Evolutionary conservation across 2,888 invertebrate genomes (phyloP), one percentile per base, ranked within the genome.

Genomic region (Panorpa germanica): DNA sequence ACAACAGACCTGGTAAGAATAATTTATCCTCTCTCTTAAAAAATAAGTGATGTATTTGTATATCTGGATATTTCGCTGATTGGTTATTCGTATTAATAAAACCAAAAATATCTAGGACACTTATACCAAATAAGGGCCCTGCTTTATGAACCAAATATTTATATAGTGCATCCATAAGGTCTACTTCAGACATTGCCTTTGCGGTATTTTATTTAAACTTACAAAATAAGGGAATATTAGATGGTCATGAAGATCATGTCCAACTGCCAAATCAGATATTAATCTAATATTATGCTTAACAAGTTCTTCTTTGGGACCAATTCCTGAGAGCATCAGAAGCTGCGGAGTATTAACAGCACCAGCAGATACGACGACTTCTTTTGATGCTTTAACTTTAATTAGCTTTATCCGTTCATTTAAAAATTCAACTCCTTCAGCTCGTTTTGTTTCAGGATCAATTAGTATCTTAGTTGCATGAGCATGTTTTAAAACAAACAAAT

Each of bases 331-430:
- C 59, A 65, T 56, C n/a, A 69, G 47, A 8, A 70, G 43, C 39
- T 68, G 65, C 0, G 68, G 63, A 11, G 63, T 55, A 44, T 67
- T 68, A 39, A 70, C 59, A 5, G 67, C 55, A 3, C 69, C 68
- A 5, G 59, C 64, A 14, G 60, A 54, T 11, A 68, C 41, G 34
- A 68, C 62, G 3, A 69, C 52, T 36, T 60, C 61, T 36, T 55
- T 59, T 21, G 52, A 47, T 9, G 61, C 62, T 15, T 40, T 38
- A 6, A 48, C 48, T 2, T 35, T 34, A n/a, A n/a, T n/a, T 16
- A 37, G 26, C 12, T 32, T 33, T 7, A 34, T 35, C 3, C 42
- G 35, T 7, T 37, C 35, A 16, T 35, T 41, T 3, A 37, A 38
- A 30, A 48, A 49, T 22, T 47, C 39, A 3, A 52, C 49, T 5